A percentile compares a stretch with the other conserved stretches of the same genome.
Evolutionary conservation across 2,113 vertebrate species (phyloP).

Genomic region (Cairina moschata): DNA sequence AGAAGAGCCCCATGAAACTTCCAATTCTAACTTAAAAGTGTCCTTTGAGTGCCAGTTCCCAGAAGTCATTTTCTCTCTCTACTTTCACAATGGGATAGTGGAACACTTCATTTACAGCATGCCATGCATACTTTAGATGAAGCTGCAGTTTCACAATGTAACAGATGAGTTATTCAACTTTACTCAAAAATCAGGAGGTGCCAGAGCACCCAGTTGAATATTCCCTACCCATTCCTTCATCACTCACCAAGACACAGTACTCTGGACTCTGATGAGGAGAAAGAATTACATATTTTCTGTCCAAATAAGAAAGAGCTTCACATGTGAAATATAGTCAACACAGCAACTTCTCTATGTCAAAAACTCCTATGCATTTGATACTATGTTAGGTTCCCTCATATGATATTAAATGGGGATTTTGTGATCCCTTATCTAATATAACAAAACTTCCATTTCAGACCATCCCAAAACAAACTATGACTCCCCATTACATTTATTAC

Average conservation of each 20-base stretch:
- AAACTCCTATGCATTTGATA: background rate
- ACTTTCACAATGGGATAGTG: background rate
- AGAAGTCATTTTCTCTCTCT: background rate
- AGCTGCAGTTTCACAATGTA: background rate
- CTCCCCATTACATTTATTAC: slow-evolving; percentile 22
- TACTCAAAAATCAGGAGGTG: background rate
- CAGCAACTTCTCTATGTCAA: background rate
- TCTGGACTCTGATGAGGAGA: background rate
- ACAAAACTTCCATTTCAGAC: slow-evolving; percentile 1
- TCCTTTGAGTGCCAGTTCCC: background rate
- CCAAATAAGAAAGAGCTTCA: background rate
- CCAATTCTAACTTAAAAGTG: background rate
- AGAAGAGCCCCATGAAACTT: background rate
- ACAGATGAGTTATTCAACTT: background rate
- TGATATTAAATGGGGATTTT: slow-evolving; percentile 66
- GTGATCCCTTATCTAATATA: slow-evolving; percentile 69
- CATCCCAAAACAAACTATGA: background rate
- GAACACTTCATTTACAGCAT: background rate
- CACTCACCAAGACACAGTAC: background rate
- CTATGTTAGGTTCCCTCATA: slow-evolving; percentile 15
- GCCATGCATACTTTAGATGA: background rate
- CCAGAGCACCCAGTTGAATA: background rate
- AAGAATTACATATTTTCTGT: background rate
- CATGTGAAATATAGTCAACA: background rate
- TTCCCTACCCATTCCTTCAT: background rate